Base-by-base conservation (phyloP, 2,888 invertebrate genomes). In the Nasonia oneida region DNA sequence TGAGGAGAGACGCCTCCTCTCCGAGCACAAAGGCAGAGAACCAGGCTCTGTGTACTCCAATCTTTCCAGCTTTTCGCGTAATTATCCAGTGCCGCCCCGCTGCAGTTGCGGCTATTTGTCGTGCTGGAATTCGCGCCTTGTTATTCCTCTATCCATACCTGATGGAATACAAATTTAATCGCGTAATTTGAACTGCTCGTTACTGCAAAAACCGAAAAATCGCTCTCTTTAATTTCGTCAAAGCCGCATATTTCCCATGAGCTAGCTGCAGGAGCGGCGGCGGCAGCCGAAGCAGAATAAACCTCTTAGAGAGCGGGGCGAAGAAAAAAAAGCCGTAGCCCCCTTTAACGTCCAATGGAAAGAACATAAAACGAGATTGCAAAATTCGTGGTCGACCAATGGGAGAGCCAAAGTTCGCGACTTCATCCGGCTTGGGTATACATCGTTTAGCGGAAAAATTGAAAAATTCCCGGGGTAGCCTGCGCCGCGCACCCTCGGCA, bases 371-470 rank as follows among this genome's bases (percentile, higher is more conserved):
- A 87, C 79, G 86, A 83, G 73, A 87, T 81, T 85, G 82, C 77
- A 70, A 81, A 84, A 82, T 85, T 82, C 67, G 67, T 61, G 33
- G 61, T 53, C 70, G 57, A 42, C 61, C 42, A 33, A n/a, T 15
- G 81, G 18, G 23, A n/a, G 42, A n/a, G 47, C 10, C 4, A 23
- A 73, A 47, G 73, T 71, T 71, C 47, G 37, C 39, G 23, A 23
- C 64, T 14, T 12, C 10, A 47, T 47, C 47, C 47, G 47, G n/a
- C 57, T 15, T 33, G 74, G 80, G 67, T 74, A 76, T 76, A 86
- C 83, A 76, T 81, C 76, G 86, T 86, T 86, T 86, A 86, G 83
- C 80, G 83, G 76, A 75, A 80, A 86, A 83, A 86, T 86, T 86
- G 86, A 86, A 86, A 86, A 86, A 86, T 83, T 78, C 79, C 42